Evolutionary conservation across 1,140 invertebrate genomes (phyloP).

Genomic region (Cydia splendana): DNA sequence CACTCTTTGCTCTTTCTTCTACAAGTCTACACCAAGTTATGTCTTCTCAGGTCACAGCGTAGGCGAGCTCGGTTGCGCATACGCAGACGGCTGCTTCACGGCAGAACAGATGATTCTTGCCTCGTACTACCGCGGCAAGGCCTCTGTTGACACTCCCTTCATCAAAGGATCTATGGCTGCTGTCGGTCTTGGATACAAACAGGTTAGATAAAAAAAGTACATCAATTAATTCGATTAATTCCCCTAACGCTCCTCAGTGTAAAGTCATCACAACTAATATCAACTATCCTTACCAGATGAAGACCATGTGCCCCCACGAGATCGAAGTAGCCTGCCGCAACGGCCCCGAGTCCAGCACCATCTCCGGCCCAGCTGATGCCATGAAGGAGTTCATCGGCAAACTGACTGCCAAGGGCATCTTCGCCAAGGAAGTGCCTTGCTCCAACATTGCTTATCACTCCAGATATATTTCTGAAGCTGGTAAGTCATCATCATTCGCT

Average conservation of each 20-base stretch:
- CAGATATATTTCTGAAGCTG: constrained; percentile 87
- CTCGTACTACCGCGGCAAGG: constrained; percentile 92
- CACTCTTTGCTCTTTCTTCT: too few relatives aligned
- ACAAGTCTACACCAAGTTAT: not conserved
- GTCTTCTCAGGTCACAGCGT: constrained; percentile 85
- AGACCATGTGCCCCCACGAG: constrained; percentile 82
- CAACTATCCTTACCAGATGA: constrained; percentile 61
- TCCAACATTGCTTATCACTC: constrained; percentile 94
- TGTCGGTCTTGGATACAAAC: constrained; percentile 84
- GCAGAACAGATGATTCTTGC: constrained; percentile 90
- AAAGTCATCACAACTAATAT: too few relatives aligned
- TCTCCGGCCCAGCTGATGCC: constrained; percentile 89
- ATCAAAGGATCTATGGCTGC: constrained; percentile 92
- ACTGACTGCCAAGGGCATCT: constrained; percentile 86
- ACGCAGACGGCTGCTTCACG: constrained; percentile 92
- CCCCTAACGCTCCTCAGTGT: too few relatives aligned
- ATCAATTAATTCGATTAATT: not conserved
- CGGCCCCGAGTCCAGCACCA: constrained; percentile 89
- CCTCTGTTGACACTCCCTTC: constrained; percentile 89
- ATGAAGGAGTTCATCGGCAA: constrained; percentile 86
- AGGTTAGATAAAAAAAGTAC: constrained; percentile 59
- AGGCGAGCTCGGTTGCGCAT: constrained; percentile 93
- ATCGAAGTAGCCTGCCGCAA: constrained; percentile 94
- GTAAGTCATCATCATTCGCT: constrained; percentile 45
- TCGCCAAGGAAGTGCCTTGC: constrained; percentile 90